Conservation (phyloP, 2,113 vertebrate genomes). For the Hypanus sabinus region DNA sequence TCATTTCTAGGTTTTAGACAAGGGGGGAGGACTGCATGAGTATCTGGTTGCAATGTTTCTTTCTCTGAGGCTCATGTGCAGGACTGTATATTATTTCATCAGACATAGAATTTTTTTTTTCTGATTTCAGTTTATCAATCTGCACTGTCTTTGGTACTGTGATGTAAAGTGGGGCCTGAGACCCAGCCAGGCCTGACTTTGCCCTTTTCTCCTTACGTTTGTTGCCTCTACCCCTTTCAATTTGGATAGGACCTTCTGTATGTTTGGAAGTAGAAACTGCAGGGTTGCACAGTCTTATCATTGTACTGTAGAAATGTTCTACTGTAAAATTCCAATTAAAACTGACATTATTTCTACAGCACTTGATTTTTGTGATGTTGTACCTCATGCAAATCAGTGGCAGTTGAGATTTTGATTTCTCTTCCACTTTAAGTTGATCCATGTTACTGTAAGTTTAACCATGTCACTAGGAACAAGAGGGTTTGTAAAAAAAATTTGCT, state of each 20-base stretch:
- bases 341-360: conserved; percentile 21
- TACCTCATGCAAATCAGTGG: not conserved
- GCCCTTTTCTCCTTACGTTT: not conserved
- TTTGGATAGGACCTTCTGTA: not conserved
- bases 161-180: not conserved
- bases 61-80: not conserved
- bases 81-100: not conserved
- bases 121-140: not conserved
- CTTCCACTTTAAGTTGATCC: not conserved
- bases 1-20: not conserved
- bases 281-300: conserved; percentile 20
- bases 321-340: conserved; percentile 35
- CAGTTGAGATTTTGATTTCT: not conserved
- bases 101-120: not conserved
- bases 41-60: not conserved
- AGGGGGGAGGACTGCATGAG: not conserved
- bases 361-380: not conserved
- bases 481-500: not conserved
- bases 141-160: not conserved
- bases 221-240: not conserved
- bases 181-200: not conserved
- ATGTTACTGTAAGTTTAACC: not conserved
- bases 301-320: conserved; percentile 26
- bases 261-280: conserved; percentile 24
- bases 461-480: not conserved